Evolutionary conservation across 2,888 invertebrate species (phyloP).

Genomic region (Hedya salicella): DNA sequence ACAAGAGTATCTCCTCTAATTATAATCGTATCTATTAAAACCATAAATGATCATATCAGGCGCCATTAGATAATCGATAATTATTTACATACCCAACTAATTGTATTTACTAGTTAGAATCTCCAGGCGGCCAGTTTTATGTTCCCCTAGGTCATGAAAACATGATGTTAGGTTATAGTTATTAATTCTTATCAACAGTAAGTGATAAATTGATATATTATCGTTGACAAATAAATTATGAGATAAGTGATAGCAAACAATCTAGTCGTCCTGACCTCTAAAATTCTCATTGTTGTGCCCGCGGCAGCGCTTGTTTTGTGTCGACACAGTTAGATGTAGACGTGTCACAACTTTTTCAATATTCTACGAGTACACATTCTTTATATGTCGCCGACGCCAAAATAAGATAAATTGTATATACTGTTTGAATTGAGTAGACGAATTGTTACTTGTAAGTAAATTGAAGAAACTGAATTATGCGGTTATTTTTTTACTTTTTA

Average conservation of each 20-base stretch:
- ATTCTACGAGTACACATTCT: too few species aligned
- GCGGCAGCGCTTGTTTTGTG: constrained; percentile 3
- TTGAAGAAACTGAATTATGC: too few species aligned
- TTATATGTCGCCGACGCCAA: too few species aligned
- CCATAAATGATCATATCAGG: too few species aligned
- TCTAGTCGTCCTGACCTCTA: constrained; percentile 21
- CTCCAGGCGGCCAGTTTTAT: constrained; percentile 10
- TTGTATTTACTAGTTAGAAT: background rate
- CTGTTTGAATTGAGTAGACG: too few species aligned
- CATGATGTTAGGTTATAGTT: constrained; percentile 21
- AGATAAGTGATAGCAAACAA: constrained; percentile 4
- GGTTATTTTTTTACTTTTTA: too few species aligned
- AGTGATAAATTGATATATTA: constrained; percentile 8
- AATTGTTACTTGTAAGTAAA: too few species aligned
- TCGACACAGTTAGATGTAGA: background rate
- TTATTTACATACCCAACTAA: constrained; percentile 4
- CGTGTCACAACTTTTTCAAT: too few species aligned
- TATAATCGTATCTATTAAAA: too few species aligned
- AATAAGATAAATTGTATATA: too few species aligned
- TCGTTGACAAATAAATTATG: constrained; percentile 16
- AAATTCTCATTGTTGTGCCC: background rate
- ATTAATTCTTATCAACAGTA: constrained; percentile 19
- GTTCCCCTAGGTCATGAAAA: constrained; percentile 24
- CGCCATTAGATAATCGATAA: constrained; percentile 1
- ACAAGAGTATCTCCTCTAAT: too few species aligned